Evolutionary conservation across 1,140 invertebrate genomes (phyloP).

Genomic region (Vollenhovia emeryi): DNA sequence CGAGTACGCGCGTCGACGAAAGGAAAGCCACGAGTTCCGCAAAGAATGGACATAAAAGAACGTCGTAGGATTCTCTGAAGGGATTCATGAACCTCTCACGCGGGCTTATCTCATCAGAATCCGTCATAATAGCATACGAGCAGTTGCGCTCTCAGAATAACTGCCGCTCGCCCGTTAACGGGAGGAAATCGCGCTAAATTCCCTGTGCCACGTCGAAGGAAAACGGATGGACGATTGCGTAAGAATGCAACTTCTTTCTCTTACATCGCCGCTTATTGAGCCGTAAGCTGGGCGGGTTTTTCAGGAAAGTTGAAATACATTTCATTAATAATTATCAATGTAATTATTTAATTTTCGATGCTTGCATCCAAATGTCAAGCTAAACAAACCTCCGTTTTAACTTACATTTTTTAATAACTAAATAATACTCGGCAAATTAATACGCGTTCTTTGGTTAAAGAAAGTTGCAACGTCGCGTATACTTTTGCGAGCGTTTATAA

Average conservation of each 20-base stretch:
- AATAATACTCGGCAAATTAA: neutral
- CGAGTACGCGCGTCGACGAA: constrained; percentile 4
- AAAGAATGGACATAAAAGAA: constrained; percentile 27
- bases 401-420: neutral
- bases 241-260: neutral
- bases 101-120: neutral
- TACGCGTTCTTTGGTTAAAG: neutral
- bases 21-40: neutral
- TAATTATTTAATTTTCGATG: no score
- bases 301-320: no score
- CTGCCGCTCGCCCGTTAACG: neutral
- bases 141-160: constrained; percentile 13
- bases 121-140: neutral
- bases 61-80: neutral
- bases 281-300: no score
- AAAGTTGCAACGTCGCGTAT: no score
- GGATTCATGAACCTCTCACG: neutral
- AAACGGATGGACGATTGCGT: neutral
- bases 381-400: no score
- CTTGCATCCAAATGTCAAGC: no score
- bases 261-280: no score
- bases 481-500: neutral
- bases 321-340: no score
- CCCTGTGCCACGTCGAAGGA: neutral
- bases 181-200: neutral